Evolutionary conservation across 2,888 invertebrate species (phyloP), one percentile per base, ranked within the genome.

Genomic region (Acanthosepion esculentum): DNA sequence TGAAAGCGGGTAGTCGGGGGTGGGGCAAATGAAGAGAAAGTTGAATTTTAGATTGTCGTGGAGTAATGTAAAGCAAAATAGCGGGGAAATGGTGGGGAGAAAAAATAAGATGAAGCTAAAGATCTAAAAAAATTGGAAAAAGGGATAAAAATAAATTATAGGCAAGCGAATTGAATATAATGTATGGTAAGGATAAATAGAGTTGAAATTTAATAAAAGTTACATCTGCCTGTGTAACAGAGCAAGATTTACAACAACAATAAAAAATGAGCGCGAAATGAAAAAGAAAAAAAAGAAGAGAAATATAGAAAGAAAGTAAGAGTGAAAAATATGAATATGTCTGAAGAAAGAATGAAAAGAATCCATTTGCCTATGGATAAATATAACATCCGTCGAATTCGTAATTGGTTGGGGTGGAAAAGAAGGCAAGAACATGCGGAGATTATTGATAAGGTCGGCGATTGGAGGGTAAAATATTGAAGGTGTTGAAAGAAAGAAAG

Each of bases 161-260:
- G 78, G 23, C 1, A 78, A 18, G n/a, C 3, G 78, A n/a, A 33
- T 78, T 78, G 78, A 78, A 78, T 78, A n/a, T n/a, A 78, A 78
- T 78, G 78, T 10, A n/a, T 78, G n/a, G 78, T 15, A 78, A n/a
- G 78, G 33, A 78, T 78, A 78, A 78, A 78, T 78, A 78, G n/a
- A 33, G n/a, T 78, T 78, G 78, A 78, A 78, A 78, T 78, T 78
- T 78, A 78, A 78, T 78, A 78, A 78, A n/a, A 33, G 78, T 78
- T 33, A 33, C 78, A 78, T 78, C n/a, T 78, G n/a, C 15, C n/a
- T 33, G n/a, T 78, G 78, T 78, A 78, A 33, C 78, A 15, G 78
- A 78, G 78, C 78, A n/a, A 33, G 78, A n/a, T n/a, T 78, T 78
- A 18, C n/a, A n/a, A 33, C 78, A 33, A 78, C 78, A 78, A n/a